These are phyloP conservation scores for Epirrita christyi DNA, from an alignment of 2,888 invertebrate genomes.

Conservation along the genomic window DNA sequence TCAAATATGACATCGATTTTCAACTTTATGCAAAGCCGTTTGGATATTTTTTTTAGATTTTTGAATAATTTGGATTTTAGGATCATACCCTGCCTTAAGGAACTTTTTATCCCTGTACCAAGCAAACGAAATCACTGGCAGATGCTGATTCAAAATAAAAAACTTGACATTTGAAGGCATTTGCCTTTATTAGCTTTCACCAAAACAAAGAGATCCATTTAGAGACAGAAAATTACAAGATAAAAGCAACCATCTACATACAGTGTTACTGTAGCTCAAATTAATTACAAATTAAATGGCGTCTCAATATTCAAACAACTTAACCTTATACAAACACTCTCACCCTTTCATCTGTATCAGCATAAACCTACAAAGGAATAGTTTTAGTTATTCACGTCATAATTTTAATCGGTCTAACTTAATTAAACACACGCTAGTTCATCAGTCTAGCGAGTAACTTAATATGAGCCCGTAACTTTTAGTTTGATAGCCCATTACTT, in stretches of 20 bases:
- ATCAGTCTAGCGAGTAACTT: constrained; percentile 21
- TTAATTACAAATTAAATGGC: neutral
- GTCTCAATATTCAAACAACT: constrained; percentile 13
- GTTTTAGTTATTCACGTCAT: constrained; percentile 33
- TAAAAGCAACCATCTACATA: neutral
- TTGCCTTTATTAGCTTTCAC: too few relatives aligned
- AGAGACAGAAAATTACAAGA: neutral
- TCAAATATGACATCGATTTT: too few relatives aligned
- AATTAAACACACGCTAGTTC: constrained; percentile 31
- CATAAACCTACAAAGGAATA: constrained; percentile 37
- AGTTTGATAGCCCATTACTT: constrained; percentile 15
- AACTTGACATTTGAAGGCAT: too few relatives aligned
- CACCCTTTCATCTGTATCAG: constrained; percentile 33
- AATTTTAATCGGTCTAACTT: constrained; percentile 38
- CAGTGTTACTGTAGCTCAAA: neutral
- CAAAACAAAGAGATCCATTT: too few relatives aligned
- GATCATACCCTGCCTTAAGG: too few relatives aligned
- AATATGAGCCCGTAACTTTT: constrained; percentile 19
- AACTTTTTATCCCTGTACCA: too few relatives aligned
- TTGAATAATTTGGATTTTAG: too few relatives aligned
- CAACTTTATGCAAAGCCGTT: too few relatives aligned
- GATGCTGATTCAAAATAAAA: too few relatives aligned
- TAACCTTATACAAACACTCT: constrained; percentile 17
- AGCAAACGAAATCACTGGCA: too few relatives aligned
- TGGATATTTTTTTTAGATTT: too few relatives aligned